These are phyloP conservation scores for Lepilemur ruficaudatus DNA, from an alignment of 2,797 vertebrate species.

Conservation along the genomic window DNA sequence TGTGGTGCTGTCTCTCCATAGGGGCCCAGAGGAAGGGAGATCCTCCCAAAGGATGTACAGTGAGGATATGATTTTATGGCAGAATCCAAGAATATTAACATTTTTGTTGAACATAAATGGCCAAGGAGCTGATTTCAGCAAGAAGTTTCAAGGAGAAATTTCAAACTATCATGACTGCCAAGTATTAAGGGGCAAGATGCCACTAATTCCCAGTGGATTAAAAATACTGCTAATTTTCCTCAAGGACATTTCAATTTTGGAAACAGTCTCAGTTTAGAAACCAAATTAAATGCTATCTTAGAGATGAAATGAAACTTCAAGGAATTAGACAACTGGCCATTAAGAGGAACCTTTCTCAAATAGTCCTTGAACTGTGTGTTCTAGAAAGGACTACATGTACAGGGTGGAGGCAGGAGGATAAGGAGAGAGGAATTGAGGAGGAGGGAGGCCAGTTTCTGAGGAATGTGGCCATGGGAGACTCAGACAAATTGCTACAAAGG, in stretches of 20 bases:
- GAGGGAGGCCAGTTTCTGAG: not conserved
- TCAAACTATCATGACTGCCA: not conserved
- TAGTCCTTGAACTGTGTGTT: not conserved
- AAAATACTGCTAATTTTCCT: not conserved
- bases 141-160: not conserved
- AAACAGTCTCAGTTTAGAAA: constrained; percentile 1
- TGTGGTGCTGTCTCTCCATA: not conserved
- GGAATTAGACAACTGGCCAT: not conserved
- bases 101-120: not conserved
- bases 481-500: not conserved
- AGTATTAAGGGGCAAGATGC: not conserved
- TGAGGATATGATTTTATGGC: not conserved
- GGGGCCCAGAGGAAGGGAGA: not conserved
- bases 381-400: not conserved
- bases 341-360: not conserved
- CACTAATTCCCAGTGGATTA: not conserved
- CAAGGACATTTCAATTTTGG: not conserved
- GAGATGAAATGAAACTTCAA: constrained; percentile 17
- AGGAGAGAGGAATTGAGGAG: not conserved
- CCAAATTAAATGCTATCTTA: not conserved
- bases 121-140: not conserved
- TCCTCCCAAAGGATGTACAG: not conserved
- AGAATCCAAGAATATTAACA: not conserved
- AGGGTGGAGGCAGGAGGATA: not conserved
- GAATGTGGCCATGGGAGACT: not conserved